Evolutionary conservation across 2,888 invertebrate genomes (phyloP).

Genomic region (Chloroclystis v-ata): DNA sequence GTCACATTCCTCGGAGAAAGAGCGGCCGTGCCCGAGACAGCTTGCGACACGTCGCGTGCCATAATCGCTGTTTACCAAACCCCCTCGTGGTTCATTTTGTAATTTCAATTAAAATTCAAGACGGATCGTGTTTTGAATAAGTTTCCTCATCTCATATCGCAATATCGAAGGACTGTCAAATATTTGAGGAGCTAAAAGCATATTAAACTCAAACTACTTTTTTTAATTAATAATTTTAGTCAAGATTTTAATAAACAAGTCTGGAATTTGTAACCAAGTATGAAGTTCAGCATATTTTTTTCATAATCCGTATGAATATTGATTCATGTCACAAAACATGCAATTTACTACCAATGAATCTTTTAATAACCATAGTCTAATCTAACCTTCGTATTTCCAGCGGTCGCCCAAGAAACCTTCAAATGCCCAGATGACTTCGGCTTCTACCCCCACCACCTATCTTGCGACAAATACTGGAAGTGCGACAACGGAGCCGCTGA

Average conservation of each 20-base stretch:
- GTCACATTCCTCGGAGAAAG: conserved; percentile 64
- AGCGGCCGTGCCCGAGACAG: conserved; percentile 56
- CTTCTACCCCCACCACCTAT: conserved; percentile 92
- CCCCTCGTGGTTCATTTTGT: conserved; percentile 53
- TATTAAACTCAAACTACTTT: too few relatives aligned
- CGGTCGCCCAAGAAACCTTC: conserved; percentile 88
- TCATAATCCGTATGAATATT: too few relatives aligned
- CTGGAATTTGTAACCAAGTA: too few relatives aligned
- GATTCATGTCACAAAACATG: conserved; percentile 20
- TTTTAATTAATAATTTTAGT: too few relatives aligned
- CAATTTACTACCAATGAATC: background rate
- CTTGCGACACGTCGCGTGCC: conserved; percentile 53
- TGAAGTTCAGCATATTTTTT: too few relatives aligned
- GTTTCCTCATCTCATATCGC: conserved; percentile 44
- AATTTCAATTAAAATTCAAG: conserved; percentile 66
- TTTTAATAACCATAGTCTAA: conserved; percentile 1
- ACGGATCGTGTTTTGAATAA: conserved; percentile 43
- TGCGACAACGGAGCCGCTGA: conserved; percentile 93
- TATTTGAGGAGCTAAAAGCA: conserved; percentile 19
- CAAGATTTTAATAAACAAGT: too few relatives aligned
- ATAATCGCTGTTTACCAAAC: conserved; percentile 55
- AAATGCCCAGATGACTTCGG: conserved; percentile 97
- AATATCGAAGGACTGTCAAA: conserved; percentile 46
- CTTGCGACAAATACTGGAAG: conserved; percentile 97
- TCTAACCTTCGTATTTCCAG: conserved; percentile 63